These are phyloP conservation scores for Tenodera sinensis DNA, from an alignment of 2,888 invertebrate species.

Conservation along the genomic window DNA sequence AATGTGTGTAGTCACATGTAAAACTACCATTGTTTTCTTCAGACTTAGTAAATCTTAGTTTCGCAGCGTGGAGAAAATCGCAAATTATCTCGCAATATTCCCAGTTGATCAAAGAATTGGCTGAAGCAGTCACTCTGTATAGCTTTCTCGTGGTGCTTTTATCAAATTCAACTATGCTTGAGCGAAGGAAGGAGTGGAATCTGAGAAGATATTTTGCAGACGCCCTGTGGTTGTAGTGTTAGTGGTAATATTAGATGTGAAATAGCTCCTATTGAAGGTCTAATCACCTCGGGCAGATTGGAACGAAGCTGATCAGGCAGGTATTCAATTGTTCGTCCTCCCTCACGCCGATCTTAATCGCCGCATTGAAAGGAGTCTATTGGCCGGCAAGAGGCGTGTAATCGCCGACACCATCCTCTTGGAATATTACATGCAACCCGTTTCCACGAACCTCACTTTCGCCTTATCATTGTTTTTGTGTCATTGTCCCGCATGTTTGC, in stretches of 20 bases:
- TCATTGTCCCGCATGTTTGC: neutral
- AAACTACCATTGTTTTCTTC: too few species aligned
- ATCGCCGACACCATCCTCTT: neutral
- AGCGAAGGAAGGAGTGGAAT: neutral
- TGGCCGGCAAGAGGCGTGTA: neutral
- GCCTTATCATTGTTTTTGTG: neutral
- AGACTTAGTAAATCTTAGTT: too few species aligned
- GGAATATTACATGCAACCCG: neutral
- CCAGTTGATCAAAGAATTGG: too few species aligned
- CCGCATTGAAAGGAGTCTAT: constrained; percentile 4
- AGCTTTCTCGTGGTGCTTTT: too few species aligned
- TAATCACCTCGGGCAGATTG: neutral
- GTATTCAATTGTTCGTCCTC: neutral
- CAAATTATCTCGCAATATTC: too few species aligned
- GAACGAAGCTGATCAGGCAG: neutral
- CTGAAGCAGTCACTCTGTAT: too few species aligned
- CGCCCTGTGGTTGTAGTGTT: neutral
- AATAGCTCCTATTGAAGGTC: neutral
- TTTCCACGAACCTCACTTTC: neutral
- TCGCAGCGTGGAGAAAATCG: too few species aligned
- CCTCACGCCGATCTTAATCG: neutral
- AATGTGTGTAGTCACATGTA: too few species aligned
- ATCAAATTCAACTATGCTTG: too few species aligned
- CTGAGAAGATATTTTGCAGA: neutral
- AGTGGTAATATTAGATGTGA: neutral